Conservation (phyloP, 2,113 vertebrate species). For the Chlorodrepanis virens region DNA sequence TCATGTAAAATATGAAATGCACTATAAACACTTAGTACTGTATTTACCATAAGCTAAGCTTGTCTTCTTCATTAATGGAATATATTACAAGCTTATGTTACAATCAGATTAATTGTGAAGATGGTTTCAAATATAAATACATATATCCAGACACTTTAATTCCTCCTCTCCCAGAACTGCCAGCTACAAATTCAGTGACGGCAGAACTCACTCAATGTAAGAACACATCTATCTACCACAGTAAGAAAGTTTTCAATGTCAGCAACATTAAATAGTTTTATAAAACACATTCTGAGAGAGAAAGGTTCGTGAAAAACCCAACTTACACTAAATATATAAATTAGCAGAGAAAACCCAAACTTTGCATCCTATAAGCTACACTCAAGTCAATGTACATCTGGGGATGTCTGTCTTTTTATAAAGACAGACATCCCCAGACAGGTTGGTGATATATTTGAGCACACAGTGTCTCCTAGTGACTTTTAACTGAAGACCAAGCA, state of each 20-base stretch:
- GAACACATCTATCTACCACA: not conserved
- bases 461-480: not conserved
- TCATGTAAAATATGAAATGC: conserved; percentile 90
- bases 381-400: not conserved
- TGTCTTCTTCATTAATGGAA: conserved; percentile 77
- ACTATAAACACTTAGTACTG: conserved; percentile 83
- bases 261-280: not conserved
- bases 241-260: not conserved
- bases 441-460: not conserved
- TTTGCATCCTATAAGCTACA: not conserved
- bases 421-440: not conserved
- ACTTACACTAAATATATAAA: not conserved
- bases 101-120: conserved; percentile 67
- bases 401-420: not conserved
- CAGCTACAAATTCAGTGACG: not conserved
- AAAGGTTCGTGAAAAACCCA: not conserved
- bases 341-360: not conserved
- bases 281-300: not conserved
- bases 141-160: conserved; percentile 33
- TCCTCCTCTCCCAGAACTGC: not conserved
- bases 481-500: not conserved
- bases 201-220: not conserved
- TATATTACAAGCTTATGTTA: conserved; percentile 71
- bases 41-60: conserved; percentile 79
- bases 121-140: not conserved